Conservation (phyloP, 2,113 vertebrate genomes). For the Nyctibius bracteatus region DNA sequence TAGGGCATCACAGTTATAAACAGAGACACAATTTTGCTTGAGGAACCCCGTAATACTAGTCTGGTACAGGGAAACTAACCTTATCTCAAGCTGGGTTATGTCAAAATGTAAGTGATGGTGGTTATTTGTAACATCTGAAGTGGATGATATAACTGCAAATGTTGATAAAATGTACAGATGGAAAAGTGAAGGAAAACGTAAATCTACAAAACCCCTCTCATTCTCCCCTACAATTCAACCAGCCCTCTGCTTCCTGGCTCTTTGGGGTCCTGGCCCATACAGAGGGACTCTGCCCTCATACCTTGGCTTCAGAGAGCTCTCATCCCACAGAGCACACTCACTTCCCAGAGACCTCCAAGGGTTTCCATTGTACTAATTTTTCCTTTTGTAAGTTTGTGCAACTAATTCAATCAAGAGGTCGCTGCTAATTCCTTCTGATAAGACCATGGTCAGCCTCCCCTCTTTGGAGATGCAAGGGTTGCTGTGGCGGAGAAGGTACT, state of each 20-base stretch:
- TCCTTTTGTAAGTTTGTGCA: neutral
- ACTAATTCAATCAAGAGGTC: neutral
- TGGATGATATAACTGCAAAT: neutral
- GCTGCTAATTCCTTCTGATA: neutral
- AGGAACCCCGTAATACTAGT: neutral
- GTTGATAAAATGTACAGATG: neutral
- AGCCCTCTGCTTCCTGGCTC: neutral
- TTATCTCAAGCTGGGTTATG: neutral
- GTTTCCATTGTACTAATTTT: neutral
- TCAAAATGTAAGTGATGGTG: neutral
- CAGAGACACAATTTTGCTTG: neutral
- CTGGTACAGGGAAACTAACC: neutral
- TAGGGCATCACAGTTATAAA: neutral
- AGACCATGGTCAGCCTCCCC: neutral
- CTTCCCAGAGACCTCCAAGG: neutral
- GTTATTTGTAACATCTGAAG: neutral
- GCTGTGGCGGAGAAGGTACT: neutral
- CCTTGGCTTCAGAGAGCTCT: neutral
- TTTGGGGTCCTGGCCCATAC: neutral
- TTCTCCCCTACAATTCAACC: neutral
- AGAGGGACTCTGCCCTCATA: neutral
- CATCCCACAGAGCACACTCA: neutral
- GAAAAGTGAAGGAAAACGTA: neutral
- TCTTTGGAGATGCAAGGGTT: neutral
- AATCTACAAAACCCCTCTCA: neutral